phyloP scores from a whole-genome alignment of 2,113 vertebrate genomes.

The Oreochromis tanganicae region DNA sequence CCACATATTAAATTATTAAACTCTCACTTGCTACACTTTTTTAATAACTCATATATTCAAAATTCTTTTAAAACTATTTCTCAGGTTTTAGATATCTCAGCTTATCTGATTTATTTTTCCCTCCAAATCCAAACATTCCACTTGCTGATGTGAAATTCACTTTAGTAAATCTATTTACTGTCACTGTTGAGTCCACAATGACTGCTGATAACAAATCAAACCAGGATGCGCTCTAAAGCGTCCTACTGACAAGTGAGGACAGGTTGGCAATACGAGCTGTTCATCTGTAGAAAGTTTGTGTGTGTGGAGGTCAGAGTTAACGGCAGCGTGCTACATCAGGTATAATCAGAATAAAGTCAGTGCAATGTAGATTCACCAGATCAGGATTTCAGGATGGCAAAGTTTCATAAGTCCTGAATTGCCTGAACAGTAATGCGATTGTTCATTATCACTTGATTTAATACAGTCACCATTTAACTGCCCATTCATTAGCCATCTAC shows the following conservation, averaged over 20 bases:
- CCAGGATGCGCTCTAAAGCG: neutral
- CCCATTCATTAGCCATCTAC: neutral
- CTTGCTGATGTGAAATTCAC: neutral
- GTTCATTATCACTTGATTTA: neutral
- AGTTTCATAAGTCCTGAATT: neutral
- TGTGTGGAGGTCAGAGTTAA: neutral
- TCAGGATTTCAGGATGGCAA: neutral
- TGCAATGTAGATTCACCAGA: neutral
- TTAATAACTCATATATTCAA: neutral
- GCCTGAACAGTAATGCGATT: neutral
- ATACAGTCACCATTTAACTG: neutral
- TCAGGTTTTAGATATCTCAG: neutral
- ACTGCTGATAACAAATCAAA: neutral
- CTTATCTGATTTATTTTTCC: neutral
- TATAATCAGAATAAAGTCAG: neutral
- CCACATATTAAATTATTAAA: neutral
- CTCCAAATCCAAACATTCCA: neutral
- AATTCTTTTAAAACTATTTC: neutral
- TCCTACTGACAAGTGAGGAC: neutral
- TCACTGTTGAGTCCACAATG: neutral
- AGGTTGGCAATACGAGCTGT: neutral
- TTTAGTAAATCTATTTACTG: neutral
- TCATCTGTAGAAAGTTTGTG: neutral
- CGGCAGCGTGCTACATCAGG: neutral
- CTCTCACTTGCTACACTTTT: neutral